A percentile compares a stretch with the other conserved stretches of the same genome.
Conservation (phyloP, 2,113 vertebrate species). For the Amphiprion percula region DNA sequence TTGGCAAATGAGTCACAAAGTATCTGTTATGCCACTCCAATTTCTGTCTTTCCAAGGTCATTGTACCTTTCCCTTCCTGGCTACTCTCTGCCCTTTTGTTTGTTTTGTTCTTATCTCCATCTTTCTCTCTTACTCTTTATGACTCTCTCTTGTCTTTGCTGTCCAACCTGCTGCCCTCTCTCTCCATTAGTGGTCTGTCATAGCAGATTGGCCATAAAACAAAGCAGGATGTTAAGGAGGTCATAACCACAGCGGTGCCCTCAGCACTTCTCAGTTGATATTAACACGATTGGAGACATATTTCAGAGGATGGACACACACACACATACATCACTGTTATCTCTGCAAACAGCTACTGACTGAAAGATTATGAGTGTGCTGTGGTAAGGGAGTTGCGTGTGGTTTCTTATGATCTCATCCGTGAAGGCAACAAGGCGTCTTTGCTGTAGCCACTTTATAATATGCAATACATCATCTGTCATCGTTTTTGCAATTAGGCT, state of each 20-base stretch:
- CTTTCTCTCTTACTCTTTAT: not conserved
- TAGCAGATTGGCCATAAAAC: conserved; percentile 13
- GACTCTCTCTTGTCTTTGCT: not conserved
- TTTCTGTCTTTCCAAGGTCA: no score
- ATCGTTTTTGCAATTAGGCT: no score
- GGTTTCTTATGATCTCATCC: conserved; percentile 10
- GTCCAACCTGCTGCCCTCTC: not conserved
- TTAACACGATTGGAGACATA: conserved; percentile 43
- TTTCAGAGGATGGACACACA: conserved; percentile 22
- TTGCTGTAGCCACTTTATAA: not conserved
- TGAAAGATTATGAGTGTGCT: not conserved
- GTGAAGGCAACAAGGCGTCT: not conserved
- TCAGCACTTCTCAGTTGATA: conserved; percentile 38
- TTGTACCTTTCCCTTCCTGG: no score
- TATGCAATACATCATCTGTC: no score
- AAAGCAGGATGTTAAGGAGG: conserved; percentile 14
- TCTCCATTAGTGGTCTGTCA: conserved; percentile 35
- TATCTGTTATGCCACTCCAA: no score
- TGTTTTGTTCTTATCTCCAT: no score
- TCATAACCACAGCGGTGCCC: conserved; percentile 10
- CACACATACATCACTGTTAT: conserved; percentile 26
- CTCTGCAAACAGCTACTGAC: conserved; percentile 21
- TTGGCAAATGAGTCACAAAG: no score
- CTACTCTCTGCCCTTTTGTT: not conserved
- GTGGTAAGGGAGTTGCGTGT: not conserved